Evolutionary conservation across 2,888 invertebrate genomes (phyloP), one percentile per base, ranked within the genome.

Genomic region (Agrenia bidenticulata): DNA sequence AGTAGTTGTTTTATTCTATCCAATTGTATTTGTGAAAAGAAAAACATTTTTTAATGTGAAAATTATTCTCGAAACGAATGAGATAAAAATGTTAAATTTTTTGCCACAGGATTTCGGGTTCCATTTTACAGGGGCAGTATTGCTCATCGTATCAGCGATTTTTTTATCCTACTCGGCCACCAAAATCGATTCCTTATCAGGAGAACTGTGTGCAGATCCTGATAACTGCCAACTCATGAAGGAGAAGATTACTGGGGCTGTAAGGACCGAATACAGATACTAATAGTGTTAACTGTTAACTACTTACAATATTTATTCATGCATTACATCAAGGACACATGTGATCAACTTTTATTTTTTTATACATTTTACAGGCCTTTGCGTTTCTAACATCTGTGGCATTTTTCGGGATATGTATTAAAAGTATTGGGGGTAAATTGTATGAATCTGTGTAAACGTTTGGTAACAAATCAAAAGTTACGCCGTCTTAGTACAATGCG

Each of bases 211-310:
- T 42, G 39, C 42, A 9, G 45, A 27, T 27, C 13, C 37, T 13
- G 45, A 58, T 2, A 57, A 58, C 1, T 58, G 58, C n/a, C 66
- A 66, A 45, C 23, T 63, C 21, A 37, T 37, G 19, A 9, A 59
- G 1, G 75, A 77, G 63, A 74, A 75, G 41, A 77, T 77, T 7
- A 80, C 79, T 70, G 78, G 77, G 32, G 77, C 77, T 27, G 77
- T 83, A 63, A 76, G 62, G 41, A n/a, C 1, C 37, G 11, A 57
- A 27, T 11, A 51, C 21, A 55, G 21, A 51, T 5, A 7, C 5
- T n/a, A 23, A 51, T 51, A 39, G 39, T 39, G 15, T 39, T 39
- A 11, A 39, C 7, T 39, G n/a, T n/a, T n/a, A n/a, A n/a, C n/a
- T n/a, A n/a, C n/a, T n/a, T n/a, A n/a, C n/a, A n/a, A n/a, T n/a